These are phyloP conservation scores for Oreortyx pictus DNA, from an alignment of 2,797 vertebrate genomes.

Conservation along the genomic window DNA sequence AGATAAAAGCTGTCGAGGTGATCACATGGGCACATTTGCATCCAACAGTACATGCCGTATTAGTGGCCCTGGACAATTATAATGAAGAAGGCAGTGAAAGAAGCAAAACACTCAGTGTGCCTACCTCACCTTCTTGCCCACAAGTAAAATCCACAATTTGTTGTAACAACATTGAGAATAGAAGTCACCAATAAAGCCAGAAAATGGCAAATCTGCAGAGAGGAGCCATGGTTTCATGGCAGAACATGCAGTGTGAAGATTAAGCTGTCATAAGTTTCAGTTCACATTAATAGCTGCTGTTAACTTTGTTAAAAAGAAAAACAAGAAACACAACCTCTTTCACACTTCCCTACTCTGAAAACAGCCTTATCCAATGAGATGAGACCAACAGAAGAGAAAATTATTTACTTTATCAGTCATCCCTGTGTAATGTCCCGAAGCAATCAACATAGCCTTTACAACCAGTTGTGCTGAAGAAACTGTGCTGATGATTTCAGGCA, in stretches of 20 bases:
- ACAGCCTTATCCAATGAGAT: not conserved
- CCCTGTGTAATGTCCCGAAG: fast-evolving
- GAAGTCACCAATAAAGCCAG: not conserved
- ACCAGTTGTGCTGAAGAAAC: not conserved
- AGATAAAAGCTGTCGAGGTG: not conserved
- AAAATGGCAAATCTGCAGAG: not conserved
- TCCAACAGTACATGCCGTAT: not conserved
- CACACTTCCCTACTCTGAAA: not conserved
- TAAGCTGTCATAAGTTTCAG: not conserved
- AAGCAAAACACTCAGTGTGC: not conserved
- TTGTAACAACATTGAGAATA: not conserved
- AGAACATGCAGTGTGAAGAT: not conserved
- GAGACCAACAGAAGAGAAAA: not conserved
- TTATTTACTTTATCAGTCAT: not conserved
- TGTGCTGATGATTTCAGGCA: not conserved
- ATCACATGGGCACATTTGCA: not conserved
- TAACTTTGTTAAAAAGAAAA: not conserved
- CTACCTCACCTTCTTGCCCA: not conserved
- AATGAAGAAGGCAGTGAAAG: not conserved
- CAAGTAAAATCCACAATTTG: not conserved
- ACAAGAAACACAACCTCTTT: not conserved
- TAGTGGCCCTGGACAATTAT: not conserved
- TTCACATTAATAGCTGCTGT: not conserved
- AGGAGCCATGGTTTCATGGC: not conserved
- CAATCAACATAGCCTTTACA: not conserved